Evolutionary conservation across 1,140 invertebrate genomes (phyloP).

Genomic region (Calycopis cecrops): DNA sequence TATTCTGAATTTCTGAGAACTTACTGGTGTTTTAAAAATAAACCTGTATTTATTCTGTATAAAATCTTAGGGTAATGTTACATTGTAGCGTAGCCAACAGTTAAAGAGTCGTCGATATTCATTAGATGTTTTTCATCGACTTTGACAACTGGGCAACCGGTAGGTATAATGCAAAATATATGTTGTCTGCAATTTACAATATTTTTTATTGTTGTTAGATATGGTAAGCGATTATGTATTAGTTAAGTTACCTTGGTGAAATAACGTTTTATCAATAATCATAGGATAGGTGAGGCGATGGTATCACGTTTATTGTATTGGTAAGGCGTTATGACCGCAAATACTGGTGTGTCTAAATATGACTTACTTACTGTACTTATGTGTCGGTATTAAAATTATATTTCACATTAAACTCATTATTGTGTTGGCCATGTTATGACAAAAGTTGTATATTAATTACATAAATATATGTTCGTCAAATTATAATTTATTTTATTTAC

Average conservation of each 20-base stretch:
- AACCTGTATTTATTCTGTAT: too few species aligned
- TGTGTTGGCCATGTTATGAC: constrained; percentile 10
- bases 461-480: constrained; percentile 8
- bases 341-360: background rate
- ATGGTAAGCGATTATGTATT: constrained; percentile 1
- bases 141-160: too few species aligned
- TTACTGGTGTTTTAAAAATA: too few species aligned
- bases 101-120: too few species aligned
- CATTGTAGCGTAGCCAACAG: too few species aligned
- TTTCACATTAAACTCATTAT: background rate
- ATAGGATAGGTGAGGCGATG: background rate
- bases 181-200: background rate
- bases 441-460: background rate
- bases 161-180: too few species aligned
- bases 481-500: constrained; percentile 28
- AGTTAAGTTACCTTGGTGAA: constrained; percentile 1
- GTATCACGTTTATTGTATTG: background rate
- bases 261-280: background rate
- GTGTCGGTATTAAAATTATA: constrained; percentile 2
- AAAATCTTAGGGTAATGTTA: too few species aligned
- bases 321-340: too few species aligned
- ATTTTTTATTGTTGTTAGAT: constrained; percentile 3
- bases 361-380: constrained; percentile 2
- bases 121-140: too few species aligned
- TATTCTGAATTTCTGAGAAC: too few species aligned